Evolutionary conservation across 1,140 invertebrate species (phyloP).

Genomic region (Heliconius himera): DNA sequence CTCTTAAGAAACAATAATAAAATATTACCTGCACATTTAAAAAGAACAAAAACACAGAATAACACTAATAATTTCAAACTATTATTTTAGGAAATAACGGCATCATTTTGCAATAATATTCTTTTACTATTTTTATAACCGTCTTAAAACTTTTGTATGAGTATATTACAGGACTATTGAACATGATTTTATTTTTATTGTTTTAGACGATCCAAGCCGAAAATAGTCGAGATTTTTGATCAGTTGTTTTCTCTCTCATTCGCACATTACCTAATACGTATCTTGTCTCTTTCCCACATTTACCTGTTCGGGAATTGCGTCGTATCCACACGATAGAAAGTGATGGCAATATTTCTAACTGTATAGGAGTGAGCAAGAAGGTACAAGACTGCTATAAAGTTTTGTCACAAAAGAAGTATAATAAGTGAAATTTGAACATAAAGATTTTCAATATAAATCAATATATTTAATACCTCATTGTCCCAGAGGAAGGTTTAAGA

Average conservation of each 20-base stretch:
- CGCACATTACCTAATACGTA: background rate
- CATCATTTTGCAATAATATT: background rate
- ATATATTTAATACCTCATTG: slow-evolving; percentile 11
- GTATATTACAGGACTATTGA: background rate
- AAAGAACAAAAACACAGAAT: background rate
- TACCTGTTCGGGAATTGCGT: slow-evolving; percentile 16
- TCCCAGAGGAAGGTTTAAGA: background rate
- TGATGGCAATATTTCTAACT: slow-evolving; percentile 15
- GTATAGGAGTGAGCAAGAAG: slow-evolving; percentile 8
- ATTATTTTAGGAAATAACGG: slow-evolving; percentile 17
- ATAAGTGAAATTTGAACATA: slow-evolving; percentile 16
- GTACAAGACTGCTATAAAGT: background rate
- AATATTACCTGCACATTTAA: background rate
- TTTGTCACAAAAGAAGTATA: slow-evolving; percentile 9
- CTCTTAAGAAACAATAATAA: background rate
- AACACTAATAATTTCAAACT: background rate
- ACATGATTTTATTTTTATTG: slow-evolving; percentile 14
- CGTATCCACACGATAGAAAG: background rate
- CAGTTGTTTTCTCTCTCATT: background rate
- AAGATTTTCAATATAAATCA: slow-evolving; percentile 14
- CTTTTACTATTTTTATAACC: background rate
- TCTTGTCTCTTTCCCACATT: slow-evolving; percentile 13
- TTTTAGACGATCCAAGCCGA: slow-evolving; percentile 4
- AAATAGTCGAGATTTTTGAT: slow-evolving; percentile 8
- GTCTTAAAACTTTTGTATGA: background rate